Evolutionary conservation across 2,113 vertebrate species (phyloP).

Genomic region (Phylloscopus trochiloides): DNA sequence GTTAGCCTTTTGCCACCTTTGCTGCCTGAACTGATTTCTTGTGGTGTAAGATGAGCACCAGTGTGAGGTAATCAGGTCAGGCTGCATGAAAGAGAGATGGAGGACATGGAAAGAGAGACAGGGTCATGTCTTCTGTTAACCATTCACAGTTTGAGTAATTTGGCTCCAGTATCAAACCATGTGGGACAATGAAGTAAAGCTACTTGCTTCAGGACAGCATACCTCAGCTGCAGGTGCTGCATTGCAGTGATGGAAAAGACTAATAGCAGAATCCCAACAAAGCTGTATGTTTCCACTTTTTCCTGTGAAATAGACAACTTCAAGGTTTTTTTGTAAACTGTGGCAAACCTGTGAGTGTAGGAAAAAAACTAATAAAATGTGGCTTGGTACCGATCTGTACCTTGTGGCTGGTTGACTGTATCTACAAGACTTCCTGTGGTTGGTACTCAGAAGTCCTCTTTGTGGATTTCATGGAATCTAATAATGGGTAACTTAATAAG

Average conservation of each 20-base stretch:
- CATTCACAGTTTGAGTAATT: not conserved
- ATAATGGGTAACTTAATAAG: not conserved
- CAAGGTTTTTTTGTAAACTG: not conserved
- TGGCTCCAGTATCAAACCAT: not conserved
- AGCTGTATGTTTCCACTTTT: not conserved
- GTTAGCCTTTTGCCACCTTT: not conserved
- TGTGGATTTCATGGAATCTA: not conserved
- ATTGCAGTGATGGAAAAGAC: not conserved
- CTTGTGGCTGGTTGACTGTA: not conserved
- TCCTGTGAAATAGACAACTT: not conserved
- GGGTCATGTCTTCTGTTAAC: not conserved
- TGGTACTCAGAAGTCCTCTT: not conserved
- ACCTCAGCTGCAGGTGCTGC: not conserved
- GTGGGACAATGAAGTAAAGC: not conserved
- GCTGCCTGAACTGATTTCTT: not conserved
- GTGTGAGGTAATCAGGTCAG: not conserved
- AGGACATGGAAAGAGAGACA: not conserved
- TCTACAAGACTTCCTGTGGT: not conserved
- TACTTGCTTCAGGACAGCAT: not conserved
- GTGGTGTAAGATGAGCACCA: not conserved
- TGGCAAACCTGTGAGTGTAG: not conserved
- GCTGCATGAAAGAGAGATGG: not conserved
- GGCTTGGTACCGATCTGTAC: not conserved
- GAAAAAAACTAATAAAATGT: not conserved
- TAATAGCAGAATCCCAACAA: not conserved